Evolutionary conservation across 1,140 invertebrate species (phyloP).

Genomic region (Parasteatoda tepidariorum): DNA sequence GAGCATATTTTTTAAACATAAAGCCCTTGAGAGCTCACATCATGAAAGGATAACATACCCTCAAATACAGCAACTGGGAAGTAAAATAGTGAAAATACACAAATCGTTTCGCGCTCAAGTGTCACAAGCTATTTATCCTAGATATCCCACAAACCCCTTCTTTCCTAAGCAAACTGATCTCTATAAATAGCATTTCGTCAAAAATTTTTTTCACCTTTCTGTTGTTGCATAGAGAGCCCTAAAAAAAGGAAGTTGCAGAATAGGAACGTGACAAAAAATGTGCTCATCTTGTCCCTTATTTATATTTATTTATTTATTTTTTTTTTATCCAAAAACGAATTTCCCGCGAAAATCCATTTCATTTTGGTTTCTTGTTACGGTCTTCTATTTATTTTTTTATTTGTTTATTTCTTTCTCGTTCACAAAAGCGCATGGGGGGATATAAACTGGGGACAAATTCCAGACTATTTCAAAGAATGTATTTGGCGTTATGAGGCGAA

Average conservation of each 20-base stretch:
- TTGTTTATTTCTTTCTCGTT: not conserved
- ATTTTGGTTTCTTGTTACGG: conserved; percentile 47
- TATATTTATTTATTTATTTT: conserved; percentile 40
- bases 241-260: not conserved
- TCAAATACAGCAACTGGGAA: not conserved
- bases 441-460: conserved; percentile 55
- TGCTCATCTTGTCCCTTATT: conserved; percentile 26
- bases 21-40: conserved; percentile 26
- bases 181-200: conserved; percentile 51
- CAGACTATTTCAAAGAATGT: conserved; percentile 30
- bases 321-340: conserved; percentile 28
- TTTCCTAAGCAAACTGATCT: conserved; percentile 44
- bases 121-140: conserved; percentile 52
- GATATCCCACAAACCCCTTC: conserved; percentile 28
- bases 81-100: conserved; percentile 21
- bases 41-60: conserved; percentile 35
- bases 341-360: conserved; percentile 54
- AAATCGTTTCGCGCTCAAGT: conserved; percentile 43
- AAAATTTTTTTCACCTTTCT: conserved; percentile 6
- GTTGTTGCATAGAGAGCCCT: conserved; percentile 6
- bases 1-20: not conserved
- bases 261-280: conserved; percentile 48
- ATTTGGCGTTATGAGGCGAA: conserved; percentile 44
- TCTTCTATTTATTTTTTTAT: not conserved
- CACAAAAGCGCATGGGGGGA: not conserved